A percentile compares a stretch with the other conserved stretches of the same genome.
Evolutionary conservation across 2,888 invertebrate species (phyloP).

Genomic region (Leptura quadrifasciata): DNA sequence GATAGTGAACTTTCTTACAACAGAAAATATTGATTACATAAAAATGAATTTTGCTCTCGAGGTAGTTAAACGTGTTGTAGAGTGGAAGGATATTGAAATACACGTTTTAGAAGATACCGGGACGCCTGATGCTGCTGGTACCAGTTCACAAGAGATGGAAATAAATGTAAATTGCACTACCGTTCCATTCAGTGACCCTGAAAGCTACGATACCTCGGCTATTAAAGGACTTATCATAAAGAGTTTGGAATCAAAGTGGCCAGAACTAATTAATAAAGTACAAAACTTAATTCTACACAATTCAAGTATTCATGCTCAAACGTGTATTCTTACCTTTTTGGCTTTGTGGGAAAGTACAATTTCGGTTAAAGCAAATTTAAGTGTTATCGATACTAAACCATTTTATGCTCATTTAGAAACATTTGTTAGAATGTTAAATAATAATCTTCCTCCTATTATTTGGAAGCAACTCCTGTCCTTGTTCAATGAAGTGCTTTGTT

Average conservation of each 20-base stretch:
- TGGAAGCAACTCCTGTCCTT: constrained; percentile 90
- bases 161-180: constrained; percentile 75
- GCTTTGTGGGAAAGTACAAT: constrained; percentile 93
- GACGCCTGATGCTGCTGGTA: constrained; percentile 67
- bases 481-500: constrained; percentile 93
- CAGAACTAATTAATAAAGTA: constrained; percentile 84
- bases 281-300: constrained; percentile 77
- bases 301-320: constrained; percentile 80
- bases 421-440: constrained; percentile 83
- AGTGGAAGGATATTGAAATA: constrained; percentile 89
- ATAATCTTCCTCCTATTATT: constrained; percentile 85
- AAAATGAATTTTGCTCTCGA: constrained; percentile 90
- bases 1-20: constrained; percentile 83
- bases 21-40: constrained; percentile 80
- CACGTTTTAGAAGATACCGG: constrained; percentile 84
- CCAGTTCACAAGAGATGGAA: constrained; percentile 60
- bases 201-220: constrained; percentile 89
- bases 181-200: constrained; percentile 83
- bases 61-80: constrained; percentile 89
- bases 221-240: constrained; percentile 91
- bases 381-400: constrained; percentile 91
- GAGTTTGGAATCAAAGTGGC: constrained; percentile 90
- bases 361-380: constrained; percentile 92
- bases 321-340: constrained; percentile 87
- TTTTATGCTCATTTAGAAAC: constrained; percentile 90